These are phyloP conservation scores for Drosophila antonietae DNA, from an alignment of 2,888 invertebrate species.

Conservation along the genomic window DNA sequence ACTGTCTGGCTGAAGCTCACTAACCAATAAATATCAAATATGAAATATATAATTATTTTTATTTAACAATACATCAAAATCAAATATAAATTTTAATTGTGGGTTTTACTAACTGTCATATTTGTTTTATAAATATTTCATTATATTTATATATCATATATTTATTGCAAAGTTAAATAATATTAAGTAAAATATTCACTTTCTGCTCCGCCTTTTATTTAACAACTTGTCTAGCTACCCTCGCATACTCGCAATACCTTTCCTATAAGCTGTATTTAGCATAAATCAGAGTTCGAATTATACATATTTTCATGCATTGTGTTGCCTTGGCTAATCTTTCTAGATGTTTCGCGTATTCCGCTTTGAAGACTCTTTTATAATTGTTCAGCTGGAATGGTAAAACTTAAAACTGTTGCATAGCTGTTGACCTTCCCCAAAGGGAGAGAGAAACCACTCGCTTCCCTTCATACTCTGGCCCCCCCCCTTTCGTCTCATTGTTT, in stretches of 20 bases:
- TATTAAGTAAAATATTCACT: background rate
- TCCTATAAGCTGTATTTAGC: background rate
- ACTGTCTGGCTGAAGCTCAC: too few species aligned
- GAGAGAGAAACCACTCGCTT: too few species aligned
- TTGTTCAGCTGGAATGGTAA: background rate
- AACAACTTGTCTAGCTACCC: background rate
- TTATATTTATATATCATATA: too few species aligned
- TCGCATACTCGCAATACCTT: background rate
- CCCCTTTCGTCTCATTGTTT: too few species aligned
- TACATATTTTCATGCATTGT: background rate
- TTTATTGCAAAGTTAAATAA: background rate
- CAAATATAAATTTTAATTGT: too few species aligned
- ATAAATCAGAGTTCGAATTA: background rate
- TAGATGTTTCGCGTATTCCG: background rate
- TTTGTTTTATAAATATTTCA: too few species aligned
- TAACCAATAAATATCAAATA: too few species aligned
- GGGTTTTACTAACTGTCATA: too few species aligned
- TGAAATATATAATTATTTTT: background rate
- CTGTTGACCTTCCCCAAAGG: slow-evolving; percentile 2
- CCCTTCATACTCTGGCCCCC: too few species aligned
- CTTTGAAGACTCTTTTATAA: background rate
- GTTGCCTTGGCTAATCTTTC: slow-evolving; percentile 1
- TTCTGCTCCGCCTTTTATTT: background rate
- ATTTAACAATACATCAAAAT: too few species aligned
- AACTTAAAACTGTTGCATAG: background rate